These are phyloP conservation scores for Linurgus olivaceus DNA, from an alignment of 2,797 vertebrate species.

Conservation along the genomic window DNA sequence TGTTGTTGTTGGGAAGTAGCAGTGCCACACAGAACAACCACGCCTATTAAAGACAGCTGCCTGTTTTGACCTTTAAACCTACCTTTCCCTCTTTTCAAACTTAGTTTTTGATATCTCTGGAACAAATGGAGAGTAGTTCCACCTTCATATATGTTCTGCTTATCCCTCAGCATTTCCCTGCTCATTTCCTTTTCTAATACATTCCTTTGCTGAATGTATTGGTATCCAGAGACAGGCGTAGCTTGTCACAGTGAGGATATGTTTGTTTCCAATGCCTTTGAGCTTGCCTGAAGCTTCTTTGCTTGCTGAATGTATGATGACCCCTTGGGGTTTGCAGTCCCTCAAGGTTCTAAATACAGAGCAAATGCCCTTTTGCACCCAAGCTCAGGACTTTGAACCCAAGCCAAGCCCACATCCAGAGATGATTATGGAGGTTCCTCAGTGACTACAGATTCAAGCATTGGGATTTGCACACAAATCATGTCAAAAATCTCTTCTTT, in stretches of 20 bases:
- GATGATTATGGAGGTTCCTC: not conserved
- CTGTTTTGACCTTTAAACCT: not conserved
- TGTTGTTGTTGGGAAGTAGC: not conserved
- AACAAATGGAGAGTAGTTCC: not conserved
- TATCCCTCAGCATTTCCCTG: not conserved
- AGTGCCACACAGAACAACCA: not conserved
- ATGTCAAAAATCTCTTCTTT: not conserved
- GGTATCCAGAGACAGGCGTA: not conserved
- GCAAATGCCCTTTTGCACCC: constrained; percentile 19
- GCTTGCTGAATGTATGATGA: not conserved
- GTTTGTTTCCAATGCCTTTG: not conserved
- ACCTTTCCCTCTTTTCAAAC: not conserved
- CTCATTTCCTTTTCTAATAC: not conserved
- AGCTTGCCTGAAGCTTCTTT: constrained; percentile 19
- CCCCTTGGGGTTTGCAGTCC: constrained; percentile 13
- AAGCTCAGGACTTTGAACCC: not conserved
- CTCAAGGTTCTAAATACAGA: not conserved
- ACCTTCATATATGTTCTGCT: not conserved
- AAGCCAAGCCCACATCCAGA: not conserved
- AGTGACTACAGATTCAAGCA: not conserved
- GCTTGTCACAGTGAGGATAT: not conserved
- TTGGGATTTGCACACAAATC: constrained; percentile 2
- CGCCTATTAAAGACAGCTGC: not conserved
- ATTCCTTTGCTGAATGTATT: not conserved
- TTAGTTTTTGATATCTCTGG: not conserved